Percentiles rank a stretch among this genome's conserved stretches.
Conservation (phyloP, 2,888 invertebrate genomes). For the Nemotelus pantherinus region DNA sequence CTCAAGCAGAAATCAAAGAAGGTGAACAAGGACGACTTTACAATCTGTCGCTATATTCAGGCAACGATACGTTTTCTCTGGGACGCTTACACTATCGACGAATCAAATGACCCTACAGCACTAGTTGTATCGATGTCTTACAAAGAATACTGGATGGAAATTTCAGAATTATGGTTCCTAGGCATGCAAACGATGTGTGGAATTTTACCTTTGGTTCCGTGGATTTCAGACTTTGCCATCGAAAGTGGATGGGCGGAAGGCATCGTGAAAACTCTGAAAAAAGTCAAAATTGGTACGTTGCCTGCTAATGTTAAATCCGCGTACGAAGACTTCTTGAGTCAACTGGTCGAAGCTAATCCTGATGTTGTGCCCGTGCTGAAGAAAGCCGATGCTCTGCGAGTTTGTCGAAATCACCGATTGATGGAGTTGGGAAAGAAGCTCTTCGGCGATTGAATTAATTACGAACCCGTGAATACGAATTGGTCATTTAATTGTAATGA, state of each 20-base stretch:
- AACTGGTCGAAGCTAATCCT: slow-evolving; percentile 82
- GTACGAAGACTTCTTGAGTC: slow-evolving; percentile 88
- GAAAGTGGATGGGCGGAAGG: slow-evolving; percentile 95
- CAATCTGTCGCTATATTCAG: slow-evolving; percentile 88
- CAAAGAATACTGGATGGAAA: slow-evolving; percentile 88
- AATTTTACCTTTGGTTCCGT: slow-evolving; percentile 81
- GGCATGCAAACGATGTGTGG: slow-evolving; percentile 93
- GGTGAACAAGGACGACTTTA: slow-evolving; percentile 87
- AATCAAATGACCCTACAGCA: slow-evolving; percentile 83
- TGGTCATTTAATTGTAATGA: not conserved
- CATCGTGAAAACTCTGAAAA: slow-evolving; percentile 81
- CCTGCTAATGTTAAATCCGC: slow-evolving; percentile 87
- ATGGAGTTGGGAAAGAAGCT: slow-evolving; percentile 90
- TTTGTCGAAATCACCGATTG: slow-evolving; percentile 86
- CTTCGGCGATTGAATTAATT: slow-evolving; percentile 77
- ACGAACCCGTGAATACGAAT: too few species aligned
- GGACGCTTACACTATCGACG: slow-evolving; percentile 92
- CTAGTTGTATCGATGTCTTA: slow-evolving; percentile 86
- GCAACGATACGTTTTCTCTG: slow-evolving; percentile 89
- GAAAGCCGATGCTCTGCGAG: slow-evolving; percentile 82
- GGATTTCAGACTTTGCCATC: slow-evolving; percentile 90
- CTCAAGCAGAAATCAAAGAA: slow-evolving; percentile 84
- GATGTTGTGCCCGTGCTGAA: slow-evolving; percentile 79
- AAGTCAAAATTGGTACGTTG: slow-evolving; percentile 83
- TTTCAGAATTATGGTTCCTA: slow-evolving; percentile 91